Base-by-base conservation (phyloP, 2,888 invertebrate species). In the Nemurella pictetii region DNA sequence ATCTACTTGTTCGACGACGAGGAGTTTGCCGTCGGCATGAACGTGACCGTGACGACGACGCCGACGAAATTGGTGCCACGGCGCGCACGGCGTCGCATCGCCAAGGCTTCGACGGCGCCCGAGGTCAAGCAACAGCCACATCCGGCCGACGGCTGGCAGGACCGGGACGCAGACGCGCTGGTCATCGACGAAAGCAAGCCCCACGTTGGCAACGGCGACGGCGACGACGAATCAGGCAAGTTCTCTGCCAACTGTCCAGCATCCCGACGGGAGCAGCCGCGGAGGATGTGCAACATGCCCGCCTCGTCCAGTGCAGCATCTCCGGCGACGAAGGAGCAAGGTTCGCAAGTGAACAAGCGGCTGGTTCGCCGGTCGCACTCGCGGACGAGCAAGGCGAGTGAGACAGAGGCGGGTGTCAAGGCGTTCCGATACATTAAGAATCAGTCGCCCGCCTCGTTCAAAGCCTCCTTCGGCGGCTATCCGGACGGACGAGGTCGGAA, bases 1-100 rank as follows among this genome's bases (percentile, higher is more conserved):
- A 3, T 26, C 75, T 75, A 15, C 75, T 9, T 28, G 25, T 27
- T 75, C 27, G 55, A 4, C 25, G 75, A 75, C 26, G 75, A 75
- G 5, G 2, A 26, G 26, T 28, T 90, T 90, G n/a, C 89, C 88
- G 82, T 89, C 88, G 12, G 85, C 81, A 3, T 75, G 28, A 85
- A 78, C 5, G 86, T 84, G n/a, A 87, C 85, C 28, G n/a, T 75
- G 1, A 1, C 9, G 75, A 75, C 75, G 75, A 20, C 75, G 75
- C 28, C 75, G 75, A 20, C 5, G 75, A 27, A 5, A 89, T 84
- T 88, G 87, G n/a, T 2, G 55, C 20, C 55, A 12, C 55, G 9
- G 55, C 55, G 55, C 9, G 2, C 55, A 20, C 15, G 1, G 55
- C 55, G 55, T 2, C 3, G 55, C 1, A 12, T 55, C n/a, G n/a